Evolutionary conservation across 2,113 vertebrate species (phyloP).

Genomic region (Pelvicachromis taeniatus): DNA sequence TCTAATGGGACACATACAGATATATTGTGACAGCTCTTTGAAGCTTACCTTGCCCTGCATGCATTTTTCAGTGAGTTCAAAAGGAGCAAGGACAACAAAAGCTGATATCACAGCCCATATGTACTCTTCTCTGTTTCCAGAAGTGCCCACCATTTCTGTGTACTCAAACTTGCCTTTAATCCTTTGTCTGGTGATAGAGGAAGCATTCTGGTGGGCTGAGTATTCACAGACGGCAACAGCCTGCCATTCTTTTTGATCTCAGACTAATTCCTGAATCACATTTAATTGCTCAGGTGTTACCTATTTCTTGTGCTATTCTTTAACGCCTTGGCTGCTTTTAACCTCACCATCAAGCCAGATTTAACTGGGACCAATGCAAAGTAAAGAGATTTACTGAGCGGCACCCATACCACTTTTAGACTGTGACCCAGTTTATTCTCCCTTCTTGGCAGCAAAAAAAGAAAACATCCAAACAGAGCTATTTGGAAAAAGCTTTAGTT

Average conservation of each 20-base stretch:
- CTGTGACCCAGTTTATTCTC: conserved; percentile 19
- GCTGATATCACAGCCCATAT: conserved; percentile 20
- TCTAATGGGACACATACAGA: conserved; percentile 17
- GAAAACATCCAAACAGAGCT: not conserved
- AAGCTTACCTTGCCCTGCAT: conserved; percentile 26
- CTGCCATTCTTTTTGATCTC: not conserved
- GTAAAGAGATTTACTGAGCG: not conserved
- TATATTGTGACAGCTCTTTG: conserved; percentile 37
- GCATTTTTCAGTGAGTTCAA: conserved; percentile 53
- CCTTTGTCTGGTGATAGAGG: conserved; percentile 1
- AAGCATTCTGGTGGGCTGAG: not conserved
- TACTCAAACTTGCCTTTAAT: conserved; percentile 22
- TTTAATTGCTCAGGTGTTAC: not conserved
- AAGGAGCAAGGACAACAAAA: conserved; percentile 47
- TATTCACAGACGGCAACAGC: not conserved
- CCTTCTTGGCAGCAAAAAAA: not conserved
- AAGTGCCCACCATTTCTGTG: not conserved
- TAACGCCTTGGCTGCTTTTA: not conserved
- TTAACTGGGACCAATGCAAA: not conserved
- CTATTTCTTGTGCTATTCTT: not conserved
- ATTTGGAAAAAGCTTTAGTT: conserved; percentile 8
- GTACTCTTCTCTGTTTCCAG: conserved; percentile 1
- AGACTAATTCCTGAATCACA: not conserved
- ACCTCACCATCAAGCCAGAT: not conserved
- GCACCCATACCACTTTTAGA: not conserved